Conservation (phyloP, 2,888 invertebrate species). For the Mimachlamys varia region DNA sequence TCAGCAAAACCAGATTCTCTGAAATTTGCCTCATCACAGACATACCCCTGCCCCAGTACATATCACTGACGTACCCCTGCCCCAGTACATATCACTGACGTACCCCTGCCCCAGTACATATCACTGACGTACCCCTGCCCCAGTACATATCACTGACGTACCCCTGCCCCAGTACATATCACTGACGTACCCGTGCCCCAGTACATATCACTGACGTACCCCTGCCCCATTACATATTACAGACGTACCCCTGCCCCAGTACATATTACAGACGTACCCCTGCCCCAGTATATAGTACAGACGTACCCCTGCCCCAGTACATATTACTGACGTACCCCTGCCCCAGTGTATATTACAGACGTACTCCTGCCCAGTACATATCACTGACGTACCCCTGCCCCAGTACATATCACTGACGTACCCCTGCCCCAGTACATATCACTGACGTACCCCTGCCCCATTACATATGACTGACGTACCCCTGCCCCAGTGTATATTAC, state of each 20-base stretch:
- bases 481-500: slow-evolving; percentile 64
- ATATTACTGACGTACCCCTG: slow-evolving; percentile 64
- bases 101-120: slow-evolving; percentile 75
- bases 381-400: slow-evolving; percentile 71
- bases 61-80: slow-evolving; percentile 67
- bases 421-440: slow-evolving; percentile 72
- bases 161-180: slow-evolving; percentile 72
- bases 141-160: slow-evolving; percentile 66
- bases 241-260: slow-evolving; percentile 75
- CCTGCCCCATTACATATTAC: too few relatives aligned
- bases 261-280: too few relatives aligned
- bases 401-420: slow-evolving; percentile 66
- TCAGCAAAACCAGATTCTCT: too few relatives aligned
- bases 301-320: slow-evolving; percentile 76
- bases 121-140: slow-evolving; percentile 71
- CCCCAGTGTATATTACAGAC: slow-evolving; percentile 65
- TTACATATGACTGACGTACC: slow-evolving; percentile 63
- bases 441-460: slow-evolving; percentile 74
- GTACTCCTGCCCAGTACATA: slow-evolving; percentile 70
- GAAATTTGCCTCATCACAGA: too few relatives aligned
- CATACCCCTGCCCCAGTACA: too few relatives aligned
- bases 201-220: too few relatives aligned
- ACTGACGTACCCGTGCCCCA: slow-evolving; percentile 74
- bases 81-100: slow-evolving; percentile 67
- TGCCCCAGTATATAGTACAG: too few relatives aligned